phyloP scores from a whole-genome alignment of 2,888 invertebrate genomes.

The Brenthis ino region DNA sequence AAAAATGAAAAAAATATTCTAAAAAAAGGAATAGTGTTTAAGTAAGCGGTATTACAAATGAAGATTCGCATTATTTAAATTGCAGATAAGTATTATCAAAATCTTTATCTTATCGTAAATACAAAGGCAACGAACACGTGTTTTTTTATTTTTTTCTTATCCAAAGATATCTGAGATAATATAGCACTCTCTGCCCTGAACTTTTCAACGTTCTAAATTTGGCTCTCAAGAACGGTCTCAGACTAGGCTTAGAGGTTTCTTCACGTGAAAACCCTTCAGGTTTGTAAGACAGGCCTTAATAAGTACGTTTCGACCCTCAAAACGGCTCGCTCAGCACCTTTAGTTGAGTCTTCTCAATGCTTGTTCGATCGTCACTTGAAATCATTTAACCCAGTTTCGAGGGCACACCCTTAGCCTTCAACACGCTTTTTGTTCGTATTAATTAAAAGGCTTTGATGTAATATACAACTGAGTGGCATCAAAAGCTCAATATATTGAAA shows the following conservation, averaged over 20 bases:
- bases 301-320: slow-evolving; percentile 39
- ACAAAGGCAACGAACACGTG: too few relatives aligned
- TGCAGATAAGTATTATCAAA: too few relatives aligned
- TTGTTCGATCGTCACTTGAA: slow-evolving; percentile 43
- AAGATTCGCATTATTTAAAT: too few relatives aligned
- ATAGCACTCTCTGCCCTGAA: slow-evolving; percentile 32
- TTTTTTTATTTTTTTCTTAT: slow-evolving; percentile 1
- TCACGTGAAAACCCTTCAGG: slow-evolving; percentile 44
- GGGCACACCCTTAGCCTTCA: slow-evolving; percentile 30
- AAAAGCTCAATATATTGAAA: slow-evolving; percentile 3
- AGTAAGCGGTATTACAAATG: too few relatives aligned
- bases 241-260: slow-evolving; percentile 37
- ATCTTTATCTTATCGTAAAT: too few relatives aligned
- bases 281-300: slow-evolving; percentile 42
- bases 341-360: slow-evolving; percentile 35
- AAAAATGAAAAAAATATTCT: too few relatives aligned
- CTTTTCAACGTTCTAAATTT: slow-evolving; percentile 42
- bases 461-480: slow-evolving; percentile 2
- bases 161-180: slow-evolving; percentile 25
- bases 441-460: slow-evolving; percentile 21
- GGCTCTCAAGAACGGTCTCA: slow-evolving; percentile 37
- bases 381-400: slow-evolving; percentile 41
- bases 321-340: slow-evolving; percentile 40
- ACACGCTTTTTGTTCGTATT: slow-evolving; percentile 29
- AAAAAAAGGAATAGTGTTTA: too few relatives aligned